A percentile compares a stretch with the other conserved stretches of the same genome.
Evolutionary conservation across 2,113 vertebrate genomes (phyloP).

Genomic region (Melanocharis versteri): DNA sequence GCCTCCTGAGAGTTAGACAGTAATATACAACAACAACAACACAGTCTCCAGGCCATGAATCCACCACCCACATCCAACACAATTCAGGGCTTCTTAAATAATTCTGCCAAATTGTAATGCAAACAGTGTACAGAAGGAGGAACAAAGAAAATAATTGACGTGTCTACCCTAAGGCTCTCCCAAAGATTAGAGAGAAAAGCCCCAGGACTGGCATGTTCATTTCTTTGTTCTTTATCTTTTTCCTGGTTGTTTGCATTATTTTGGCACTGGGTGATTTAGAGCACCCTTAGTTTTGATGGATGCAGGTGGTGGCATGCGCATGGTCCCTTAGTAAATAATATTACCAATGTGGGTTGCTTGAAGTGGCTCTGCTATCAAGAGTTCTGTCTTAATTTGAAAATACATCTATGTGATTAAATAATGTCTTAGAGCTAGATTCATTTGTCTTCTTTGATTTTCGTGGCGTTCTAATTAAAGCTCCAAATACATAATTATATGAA

Average conservation of each 20-base stretch:
- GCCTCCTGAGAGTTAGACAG: not conserved
- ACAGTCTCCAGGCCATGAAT: not conserved
- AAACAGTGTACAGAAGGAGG: constrained; percentile 1
- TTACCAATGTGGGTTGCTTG: constrained; percentile 12
- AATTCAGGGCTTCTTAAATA: constrained; percentile 20
- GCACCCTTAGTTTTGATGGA: constrained; percentile 38
- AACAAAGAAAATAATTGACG: constrained; percentile 54
- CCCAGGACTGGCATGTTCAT: constrained; percentile 4
- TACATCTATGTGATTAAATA: constrained; percentile 52
- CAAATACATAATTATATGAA: constrained; percentile 21
- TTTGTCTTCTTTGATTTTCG: constrained; percentile 34
- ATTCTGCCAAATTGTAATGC: constrained; percentile 38
- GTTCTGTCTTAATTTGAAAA: constrained; percentile 44
- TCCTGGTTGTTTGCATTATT: constrained; percentile 39
- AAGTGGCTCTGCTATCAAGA: constrained; percentile 53
- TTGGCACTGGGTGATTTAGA: constrained; percentile 61
- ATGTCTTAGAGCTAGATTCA: constrained; percentile 37
- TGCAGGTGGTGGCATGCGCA: constrained; percentile 31
- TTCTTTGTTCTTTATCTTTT: constrained; percentile 59
- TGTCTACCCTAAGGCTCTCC: not conserved
- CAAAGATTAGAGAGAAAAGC: constrained; percentile 50
- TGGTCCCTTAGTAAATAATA: constrained; percentile 38
- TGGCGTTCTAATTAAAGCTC: constrained; percentile 25
- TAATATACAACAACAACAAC: not conserved
- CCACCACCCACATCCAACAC: constrained; percentile 25